Evolutionary conservation across 2,888 invertebrate genomes (phyloP).

Genomic region (Himalopsyche kuldschensis): DNA sequence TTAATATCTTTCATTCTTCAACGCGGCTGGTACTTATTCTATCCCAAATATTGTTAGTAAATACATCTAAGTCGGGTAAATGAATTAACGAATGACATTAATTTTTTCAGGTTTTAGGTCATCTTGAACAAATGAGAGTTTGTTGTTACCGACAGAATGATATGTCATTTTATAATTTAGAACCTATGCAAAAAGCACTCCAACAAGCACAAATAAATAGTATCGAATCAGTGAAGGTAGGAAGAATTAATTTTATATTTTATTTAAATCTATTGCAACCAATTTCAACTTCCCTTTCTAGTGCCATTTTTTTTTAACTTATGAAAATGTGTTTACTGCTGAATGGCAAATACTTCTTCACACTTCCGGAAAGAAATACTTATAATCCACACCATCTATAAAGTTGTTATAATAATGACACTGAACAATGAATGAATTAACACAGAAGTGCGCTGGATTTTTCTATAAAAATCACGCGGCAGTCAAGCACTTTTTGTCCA

Average conservation of each 20-base stretch:
- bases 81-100: slow-evolving; percentile 20
- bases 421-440: too few relatives aligned
- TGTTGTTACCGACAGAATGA: slow-evolving; percentile 70
- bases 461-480: too few relatives aligned
- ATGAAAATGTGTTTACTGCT: too few relatives aligned
- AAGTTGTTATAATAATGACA: too few relatives aligned
- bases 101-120: slow-evolving; percentile 72
- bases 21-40: background rate
- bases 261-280: background rate
- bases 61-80: background rate
- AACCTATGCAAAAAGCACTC: slow-evolving; percentile 88
- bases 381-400: too few relatives aligned
- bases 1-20: background rate
- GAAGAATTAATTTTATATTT: background rate
- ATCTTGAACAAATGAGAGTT: slow-evolving; percentile 86
- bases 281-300: background rate
- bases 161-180: slow-evolving; percentile 81
- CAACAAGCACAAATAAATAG: slow-evolving; percentile 86
- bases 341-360: too few relatives aligned
- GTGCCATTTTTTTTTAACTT: background rate
- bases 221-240: slow-evolving; percentile 80
- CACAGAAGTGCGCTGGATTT: too few relatives aligned
- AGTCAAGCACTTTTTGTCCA: too few relatives aligned
- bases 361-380: too few relatives aligned
- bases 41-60: slow-evolving; percentile 2